A percentile compares a stretch with the other conserved stretches of the same genome.
Evolutionary conservation across 1,140 invertebrate species (phyloP).

Genomic region (Aphis gossypii): DNA sequence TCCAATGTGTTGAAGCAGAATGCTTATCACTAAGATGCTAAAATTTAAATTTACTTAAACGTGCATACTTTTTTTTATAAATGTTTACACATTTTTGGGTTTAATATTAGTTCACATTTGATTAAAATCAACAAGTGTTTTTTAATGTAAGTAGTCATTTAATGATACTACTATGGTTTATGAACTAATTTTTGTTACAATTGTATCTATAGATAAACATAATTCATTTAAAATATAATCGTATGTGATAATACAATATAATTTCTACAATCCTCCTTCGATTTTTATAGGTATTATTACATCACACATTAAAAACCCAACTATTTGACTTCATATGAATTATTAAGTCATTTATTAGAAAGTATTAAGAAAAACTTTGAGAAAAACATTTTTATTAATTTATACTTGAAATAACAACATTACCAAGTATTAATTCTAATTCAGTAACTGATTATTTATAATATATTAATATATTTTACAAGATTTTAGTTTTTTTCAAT

Average conservation of each 20-base stretch:
- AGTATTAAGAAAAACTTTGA: too few relatives aligned
- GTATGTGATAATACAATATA: not conserved
- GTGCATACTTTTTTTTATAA: not conserved
- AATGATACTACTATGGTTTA: not conserved
- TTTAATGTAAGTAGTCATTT: not conserved
- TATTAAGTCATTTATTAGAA: too few relatives aligned
- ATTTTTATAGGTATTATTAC: not conserved
- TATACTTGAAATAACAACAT: not conserved
- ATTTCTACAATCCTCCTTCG: too few relatives aligned
- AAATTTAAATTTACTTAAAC: not conserved
- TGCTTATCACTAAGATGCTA: not conserved
- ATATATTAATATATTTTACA: too few relatives aligned
- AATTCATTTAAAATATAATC: not conserved
- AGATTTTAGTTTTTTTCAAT: too few relatives aligned
- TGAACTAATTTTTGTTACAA: not conserved
- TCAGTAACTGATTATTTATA: too few relatives aligned
- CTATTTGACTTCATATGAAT: not conserved
- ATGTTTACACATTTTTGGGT: not conserved
- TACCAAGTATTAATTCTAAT: not conserved
- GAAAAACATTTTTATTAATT: not conserved
- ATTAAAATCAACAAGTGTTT: not conserved
- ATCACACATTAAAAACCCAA: not conserved
- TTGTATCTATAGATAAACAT: not conserved
- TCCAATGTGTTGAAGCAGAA: not conserved
- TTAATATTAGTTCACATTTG: not conserved